A percentile compares a stretch with the other conserved stretches of the same genome.
Evolutionary conservation across 2,888 invertebrate genomes (phyloP).

Genomic region (Coelogynopora nodosa): DNA sequence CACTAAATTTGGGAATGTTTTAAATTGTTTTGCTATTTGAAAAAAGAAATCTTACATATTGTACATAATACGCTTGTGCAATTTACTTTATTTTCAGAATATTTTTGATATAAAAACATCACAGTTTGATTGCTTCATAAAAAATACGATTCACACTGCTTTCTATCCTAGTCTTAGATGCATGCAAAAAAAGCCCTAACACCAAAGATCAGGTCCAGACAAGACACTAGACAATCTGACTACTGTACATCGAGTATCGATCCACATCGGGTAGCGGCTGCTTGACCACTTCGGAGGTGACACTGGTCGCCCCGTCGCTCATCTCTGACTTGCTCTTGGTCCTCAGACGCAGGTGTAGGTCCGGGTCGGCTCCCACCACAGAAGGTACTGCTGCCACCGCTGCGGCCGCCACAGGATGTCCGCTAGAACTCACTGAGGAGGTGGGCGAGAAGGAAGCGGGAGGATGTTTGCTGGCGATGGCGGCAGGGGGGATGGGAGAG

Average conservation of each 20-base stretch:
- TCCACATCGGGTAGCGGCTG: slow-evolving; percentile 50
- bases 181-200: no score
- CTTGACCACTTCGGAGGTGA: not conserved
- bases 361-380: not conserved
- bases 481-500: not conserved
- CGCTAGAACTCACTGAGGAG: not conserved
- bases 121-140: no score
- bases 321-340: not conserved
- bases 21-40: no score
- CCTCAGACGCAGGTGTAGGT: not conserved
- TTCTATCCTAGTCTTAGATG: no score
- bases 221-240: slow-evolving; percentile 48
- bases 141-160: no score
- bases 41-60: no score
- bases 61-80: no score
- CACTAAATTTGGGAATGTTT: no score
- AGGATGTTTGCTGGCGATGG: not conserved
- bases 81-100: no score
- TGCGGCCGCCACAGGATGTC: not conserved
- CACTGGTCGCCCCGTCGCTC: not conserved
- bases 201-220: not conserved
- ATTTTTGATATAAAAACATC: no score
- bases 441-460: not conserved
- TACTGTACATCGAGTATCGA: slow-evolving; percentile 50
- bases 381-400: not conserved